Conservation (phyloP, 2,113 vertebrate genomes). For the Dinomys branickii region DNA sequence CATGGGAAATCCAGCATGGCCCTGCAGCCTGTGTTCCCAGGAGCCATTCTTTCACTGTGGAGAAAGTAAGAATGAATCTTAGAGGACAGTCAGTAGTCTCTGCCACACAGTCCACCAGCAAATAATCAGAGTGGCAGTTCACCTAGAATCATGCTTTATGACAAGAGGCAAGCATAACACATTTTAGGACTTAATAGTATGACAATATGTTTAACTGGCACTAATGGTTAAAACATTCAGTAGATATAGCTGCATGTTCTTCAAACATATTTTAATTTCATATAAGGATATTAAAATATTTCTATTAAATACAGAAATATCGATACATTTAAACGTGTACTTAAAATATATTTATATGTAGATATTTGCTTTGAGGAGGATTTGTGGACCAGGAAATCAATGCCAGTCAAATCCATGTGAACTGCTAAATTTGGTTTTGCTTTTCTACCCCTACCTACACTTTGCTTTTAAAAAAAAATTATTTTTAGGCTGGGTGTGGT, state of each 20-base stretch:
- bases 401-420: neutral
- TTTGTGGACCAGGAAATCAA: neutral
- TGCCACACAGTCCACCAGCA: neutral
- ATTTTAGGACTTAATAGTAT: neutral
- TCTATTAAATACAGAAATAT: neutral
- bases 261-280: neutral
- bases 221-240: neutral
- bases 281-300: neutral
- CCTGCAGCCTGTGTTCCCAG: neutral
- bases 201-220: neutral
- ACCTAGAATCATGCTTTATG: neutral
- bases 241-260: neutral
- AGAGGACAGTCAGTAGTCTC: neutral
- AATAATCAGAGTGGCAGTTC: neutral
- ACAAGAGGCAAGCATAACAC: neutral
- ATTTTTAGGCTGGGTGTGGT: neutral
- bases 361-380: neutral
- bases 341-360: neutral
- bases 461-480: conserved; percentile 10
- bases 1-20: neutral
- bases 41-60: neutral
- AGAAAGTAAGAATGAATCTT: neutral
- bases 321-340: neutral
- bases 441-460: neutral
- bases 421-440: neutral